A percentile compares a stretch with the other conserved stretches of the same genome.
These are phyloP conservation scores for Zoanthus gigantus DNA, from an alignment of 92 coral and sea anemone species.

Conservation along the genomic window DNA sequence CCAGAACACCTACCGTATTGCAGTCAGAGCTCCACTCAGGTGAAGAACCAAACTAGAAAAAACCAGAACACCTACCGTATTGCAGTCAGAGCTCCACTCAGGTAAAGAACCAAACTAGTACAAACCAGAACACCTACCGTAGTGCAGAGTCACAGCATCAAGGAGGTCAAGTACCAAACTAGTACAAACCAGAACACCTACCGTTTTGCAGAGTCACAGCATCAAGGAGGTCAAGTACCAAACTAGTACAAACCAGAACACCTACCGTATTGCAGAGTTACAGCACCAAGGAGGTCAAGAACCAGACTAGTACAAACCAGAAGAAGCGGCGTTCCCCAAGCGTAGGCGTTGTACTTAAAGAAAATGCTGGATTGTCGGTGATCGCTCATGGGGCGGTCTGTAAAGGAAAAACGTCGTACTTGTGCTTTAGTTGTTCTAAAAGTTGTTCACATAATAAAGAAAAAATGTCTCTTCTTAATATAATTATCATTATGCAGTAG, in stretches of 20 bases:
- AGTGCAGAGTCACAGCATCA: neutral
- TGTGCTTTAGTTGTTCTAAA: neutral
- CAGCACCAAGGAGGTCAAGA: conserved; percentile 27
- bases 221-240: neutral
- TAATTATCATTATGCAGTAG: neutral
- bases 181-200: neutral
- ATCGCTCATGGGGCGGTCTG: conserved; percentile 21
- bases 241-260: neutral
- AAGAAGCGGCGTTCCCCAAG: conserved; percentile 30
- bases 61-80: neutral
- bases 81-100: neutral
- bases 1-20: neutral
- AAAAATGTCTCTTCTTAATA: too few species aligned
- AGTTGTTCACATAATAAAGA: too few species aligned
- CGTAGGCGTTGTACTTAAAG: conserved; percentile 10
- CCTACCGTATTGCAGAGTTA: neutral
- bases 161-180: neutral
- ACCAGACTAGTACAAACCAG: neutral
- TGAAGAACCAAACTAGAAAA: neutral
- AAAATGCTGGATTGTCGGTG: conserved; percentile 11
- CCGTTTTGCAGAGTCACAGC: neutral
- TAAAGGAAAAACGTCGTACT: neutral
- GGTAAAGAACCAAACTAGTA: neutral
- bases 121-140: neutral
- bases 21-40: neutral